These are phyloP conservation scores for Falcaria lacertinaria DNA, from an alignment of 2,888 invertebrate species.

Conservation along the genomic window DNA sequence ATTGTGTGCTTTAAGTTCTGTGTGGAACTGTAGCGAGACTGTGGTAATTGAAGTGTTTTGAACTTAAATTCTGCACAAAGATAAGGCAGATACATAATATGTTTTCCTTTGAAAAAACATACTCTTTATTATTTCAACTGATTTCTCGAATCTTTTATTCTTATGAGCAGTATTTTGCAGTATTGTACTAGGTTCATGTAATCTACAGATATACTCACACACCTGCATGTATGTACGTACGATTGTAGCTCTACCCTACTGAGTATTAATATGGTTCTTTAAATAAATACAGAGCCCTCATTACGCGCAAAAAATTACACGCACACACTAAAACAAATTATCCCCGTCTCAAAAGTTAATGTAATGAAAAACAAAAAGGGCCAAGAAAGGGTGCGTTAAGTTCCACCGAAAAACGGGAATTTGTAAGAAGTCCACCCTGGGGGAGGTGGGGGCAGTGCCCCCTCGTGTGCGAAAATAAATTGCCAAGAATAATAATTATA, in stretches of 20 bases:
- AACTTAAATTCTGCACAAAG: too few relatives aligned
- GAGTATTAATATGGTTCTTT: background rate
- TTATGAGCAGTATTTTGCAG: too few relatives aligned
- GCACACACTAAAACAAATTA: slow-evolving; percentile 70
- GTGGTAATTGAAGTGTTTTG: slow-evolving; percentile 55
- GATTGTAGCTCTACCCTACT: background rate
- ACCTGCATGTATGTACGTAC: background rate
- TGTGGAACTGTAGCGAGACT: slow-evolving; percentile 55
- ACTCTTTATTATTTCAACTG: too few relatives aligned
- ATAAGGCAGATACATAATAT: too few relatives aligned
- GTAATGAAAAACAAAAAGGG: slow-evolving; percentile 80
- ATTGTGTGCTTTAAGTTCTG: slow-evolving; percentile 74
- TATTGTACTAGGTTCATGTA: too few relatives aligned
- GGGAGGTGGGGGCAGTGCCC: slow-evolving; percentile 51
- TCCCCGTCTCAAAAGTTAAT: slow-evolving; percentile 77
- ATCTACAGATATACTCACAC: background rate
- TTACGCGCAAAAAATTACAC: slow-evolving; percentile 55
- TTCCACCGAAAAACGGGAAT: slow-evolving; percentile 79
- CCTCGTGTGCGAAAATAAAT: slow-evolving; percentile 80
- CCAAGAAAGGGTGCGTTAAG: slow-evolving; percentile 80
- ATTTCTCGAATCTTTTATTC: too few relatives aligned
- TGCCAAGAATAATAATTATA: slow-evolving; percentile 81
- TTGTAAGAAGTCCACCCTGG: slow-evolving; percentile 72
- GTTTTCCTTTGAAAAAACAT: too few relatives aligned
- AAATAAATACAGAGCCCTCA: slow-evolving; percentile 35